A percentile compares a stretch with the other conserved stretches of the same genome.
Evolutionary conservation across 1,140 invertebrate genomes (phyloP).

Genomic region (Piezodorus guildinii): DNA sequence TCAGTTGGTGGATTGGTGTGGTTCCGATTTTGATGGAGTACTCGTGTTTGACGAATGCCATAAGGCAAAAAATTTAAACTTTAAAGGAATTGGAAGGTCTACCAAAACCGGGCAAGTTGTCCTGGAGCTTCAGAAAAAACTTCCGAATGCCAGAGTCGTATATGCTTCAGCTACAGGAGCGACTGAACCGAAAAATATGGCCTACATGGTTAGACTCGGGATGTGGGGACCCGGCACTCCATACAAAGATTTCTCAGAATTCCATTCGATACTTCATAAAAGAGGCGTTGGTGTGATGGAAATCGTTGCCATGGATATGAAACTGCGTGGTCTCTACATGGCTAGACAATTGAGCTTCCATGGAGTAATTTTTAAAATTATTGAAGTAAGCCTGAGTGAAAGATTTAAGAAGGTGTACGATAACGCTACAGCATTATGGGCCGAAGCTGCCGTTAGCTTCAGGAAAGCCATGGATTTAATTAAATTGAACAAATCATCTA

Average conservation of each 20-base stretch:
- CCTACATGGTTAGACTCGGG: conserved; percentile 95
- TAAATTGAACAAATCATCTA: conserved; percentile 77
- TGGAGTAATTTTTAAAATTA: conserved; percentile 88
- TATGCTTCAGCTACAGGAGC: conserved; percentile 98
- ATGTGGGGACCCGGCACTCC: conserved; percentile 95
- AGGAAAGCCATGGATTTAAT: conserved; percentile 86
- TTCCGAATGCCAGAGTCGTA: conserved; percentile 90
- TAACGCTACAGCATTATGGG: conserved; percentile 88
- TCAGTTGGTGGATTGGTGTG: conserved; percentile 93
- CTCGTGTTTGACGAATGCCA: conserved; percentile 99
- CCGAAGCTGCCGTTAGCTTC: conserved; percentile 86
- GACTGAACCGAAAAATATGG: conserved; percentile 97
- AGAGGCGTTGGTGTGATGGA: conserved; percentile 98
- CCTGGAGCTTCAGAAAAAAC: conserved; percentile 83
- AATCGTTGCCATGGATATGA: conserved; percentile 99
- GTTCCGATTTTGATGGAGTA: conserved; percentile 85
- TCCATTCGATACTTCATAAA: conserved; percentile 91
- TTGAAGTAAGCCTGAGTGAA: conserved; percentile 81
- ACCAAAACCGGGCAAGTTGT: conserved; percentile 79
- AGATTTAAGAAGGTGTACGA: conserved; percentile 87
- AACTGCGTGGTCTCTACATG: conserved; percentile 95
- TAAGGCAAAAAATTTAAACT: conserved; percentile 95
- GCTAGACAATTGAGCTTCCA: conserved; percentile 95
- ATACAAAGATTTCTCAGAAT: conserved; percentile 87
- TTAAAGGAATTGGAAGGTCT: conserved; percentile 87